Evolutionary conservation across 2,888 invertebrate species (phyloP).

Genomic region (Euplagia quadripunctaria): DNA sequence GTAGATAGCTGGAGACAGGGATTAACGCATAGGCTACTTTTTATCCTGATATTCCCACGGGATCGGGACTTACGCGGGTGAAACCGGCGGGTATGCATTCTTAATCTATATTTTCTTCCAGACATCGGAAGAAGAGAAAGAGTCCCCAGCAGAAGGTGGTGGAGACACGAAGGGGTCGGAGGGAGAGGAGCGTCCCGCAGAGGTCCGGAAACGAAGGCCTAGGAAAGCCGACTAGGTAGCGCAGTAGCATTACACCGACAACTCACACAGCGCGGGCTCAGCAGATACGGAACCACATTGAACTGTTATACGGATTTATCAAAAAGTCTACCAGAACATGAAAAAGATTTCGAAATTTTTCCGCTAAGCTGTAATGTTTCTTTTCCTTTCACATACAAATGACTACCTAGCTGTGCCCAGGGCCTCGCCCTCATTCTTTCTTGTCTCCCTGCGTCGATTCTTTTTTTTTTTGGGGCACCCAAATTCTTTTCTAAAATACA

Average conservation of each 20-base stretch:
- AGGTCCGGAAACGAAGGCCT: conserved; percentile 91
- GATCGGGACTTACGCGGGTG: too few species aligned
- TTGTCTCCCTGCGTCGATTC: too few species aligned
- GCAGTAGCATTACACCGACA: not conserved
- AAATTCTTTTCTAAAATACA: not conserved
- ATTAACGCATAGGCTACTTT: too few species aligned
- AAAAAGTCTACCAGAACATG: not conserved
- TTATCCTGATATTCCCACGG: too few species aligned
- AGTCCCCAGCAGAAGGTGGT: conserved; percentile 58
- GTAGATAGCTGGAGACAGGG: too few species aligned
- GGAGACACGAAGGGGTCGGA: conserved; percentile 55
- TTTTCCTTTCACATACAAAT: not conserved
- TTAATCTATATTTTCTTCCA: conserved; percentile 30
- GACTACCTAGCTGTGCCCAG: not conserved
- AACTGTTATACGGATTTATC: not conserved
- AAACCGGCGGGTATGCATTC: too few species aligned
- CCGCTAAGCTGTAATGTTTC: not conserved
- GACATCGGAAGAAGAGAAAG: conserved; percentile 73
- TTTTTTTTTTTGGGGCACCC: not conserved
- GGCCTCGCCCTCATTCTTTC: not conserved
- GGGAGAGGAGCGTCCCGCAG: conserved; percentile 66
- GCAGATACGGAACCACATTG: not conserved
- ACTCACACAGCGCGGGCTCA: not conserved
- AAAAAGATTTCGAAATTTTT: not conserved
- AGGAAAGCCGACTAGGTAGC: conserved; percentile 89